Evolutionary conservation across 2,888 invertebrate species (phyloP), one percentile per base, ranked within the genome.

Genomic region (Nesidiocoris tenuis): DNA sequence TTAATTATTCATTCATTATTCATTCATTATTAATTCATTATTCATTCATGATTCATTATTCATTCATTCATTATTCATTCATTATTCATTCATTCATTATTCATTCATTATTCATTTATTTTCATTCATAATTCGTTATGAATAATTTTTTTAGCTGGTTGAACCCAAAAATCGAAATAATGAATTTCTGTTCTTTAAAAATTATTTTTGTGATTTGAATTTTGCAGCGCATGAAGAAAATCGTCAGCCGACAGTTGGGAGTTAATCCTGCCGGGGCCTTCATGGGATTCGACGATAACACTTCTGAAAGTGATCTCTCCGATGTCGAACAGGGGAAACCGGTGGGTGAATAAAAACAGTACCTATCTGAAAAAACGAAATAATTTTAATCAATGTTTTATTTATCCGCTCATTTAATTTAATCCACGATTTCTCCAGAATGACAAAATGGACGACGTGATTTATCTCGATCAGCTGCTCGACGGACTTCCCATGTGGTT

Each of bases 401-500:
- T n/a, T n/a, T n/a, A n/a, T n/a, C n/a, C n/a, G n/a, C n/a, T n/a
- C n/a, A n/a, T n/a, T n/a, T n/a, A n/a, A n/a, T n/a, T n/a, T n/a
- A n/a, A n/a, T n/a, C n/a, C n/a, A n/a, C n/a, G n/a, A n/a, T 70
- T 9, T 3, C 25, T 57, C 57, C 72, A 72, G 56, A 72, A 61
- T 23, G 22, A 16, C 18, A 72, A 86, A 83, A 81, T 80, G 76
- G 83, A 84, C 72, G 84, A 85, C 76, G 83, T 89, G 80, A 83
- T 89, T 72, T 86, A 87, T 80, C 87, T 90, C 84, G 92, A 92
- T 81, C 91, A 93, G 81, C 87, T 97, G 57, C 85, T 98, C 72
- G 95, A 96, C 82, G 96, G 96, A 0, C 87, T 99, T 74, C 91
- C 95, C 74, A 95, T 95, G 85, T 99, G 98, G 98, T 86, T 99